These are phyloP conservation scores for Cyanistes caeruleus DNA, from an alignment of 2,113 vertebrate genomes.

Conservation along the genomic window DNA sequence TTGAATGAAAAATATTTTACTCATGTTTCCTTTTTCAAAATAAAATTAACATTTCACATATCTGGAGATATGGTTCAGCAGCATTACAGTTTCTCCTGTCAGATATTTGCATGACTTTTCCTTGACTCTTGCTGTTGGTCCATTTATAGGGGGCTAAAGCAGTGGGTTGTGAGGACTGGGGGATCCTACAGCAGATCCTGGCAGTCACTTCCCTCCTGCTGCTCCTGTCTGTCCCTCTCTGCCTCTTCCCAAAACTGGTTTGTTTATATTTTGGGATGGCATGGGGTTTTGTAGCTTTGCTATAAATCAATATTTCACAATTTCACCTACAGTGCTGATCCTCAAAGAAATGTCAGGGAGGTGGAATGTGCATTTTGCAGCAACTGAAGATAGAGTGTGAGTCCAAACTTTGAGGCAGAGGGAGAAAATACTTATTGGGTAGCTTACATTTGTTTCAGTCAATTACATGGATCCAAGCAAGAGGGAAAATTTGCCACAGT, in stretches of 20 bases:
- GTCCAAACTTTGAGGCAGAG: background rate
- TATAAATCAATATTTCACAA: background rate
- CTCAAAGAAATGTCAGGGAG: background rate
- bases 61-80: background rate
- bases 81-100: background rate
- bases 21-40: background rate
- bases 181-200: background rate
- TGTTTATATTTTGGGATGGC: background rate
- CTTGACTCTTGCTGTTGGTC: background rate
- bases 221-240: background rate
- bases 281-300: background rate
- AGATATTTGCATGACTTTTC: background rate
- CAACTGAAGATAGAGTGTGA: background rate
- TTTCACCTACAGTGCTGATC: background rate
- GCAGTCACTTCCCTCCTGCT: background rate
- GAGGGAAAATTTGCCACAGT: background rate
- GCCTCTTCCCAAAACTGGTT: background rate
- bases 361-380: background rate
- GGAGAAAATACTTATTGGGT: background rate
- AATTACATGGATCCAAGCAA: background rate
- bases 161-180: background rate
- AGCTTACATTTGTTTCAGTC: background rate
- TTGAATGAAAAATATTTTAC: background rate
- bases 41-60: background rate
- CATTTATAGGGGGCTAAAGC: rapidly evolving